Base-by-base conservation (phyloP, 2,888 invertebrate genomes). In the Glaucopsyche alexis region DNA sequence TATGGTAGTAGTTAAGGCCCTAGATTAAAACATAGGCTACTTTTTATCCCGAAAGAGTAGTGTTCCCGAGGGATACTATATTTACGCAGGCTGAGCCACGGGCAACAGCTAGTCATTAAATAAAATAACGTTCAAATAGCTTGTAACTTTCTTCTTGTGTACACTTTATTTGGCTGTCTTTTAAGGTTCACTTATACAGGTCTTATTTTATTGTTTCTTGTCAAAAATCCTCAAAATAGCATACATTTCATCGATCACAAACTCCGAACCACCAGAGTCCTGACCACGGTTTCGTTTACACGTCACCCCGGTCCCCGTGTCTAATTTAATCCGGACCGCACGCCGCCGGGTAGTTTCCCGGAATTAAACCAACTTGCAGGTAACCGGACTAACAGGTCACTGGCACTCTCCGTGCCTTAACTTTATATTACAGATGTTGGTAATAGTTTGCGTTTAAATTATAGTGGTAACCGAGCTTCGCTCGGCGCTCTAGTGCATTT, bases 301-400 rank as follows among this genome's bases (percentile, higher is more conserved):
- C 60, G 13, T 60, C 60, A 38, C 29, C 60, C 29, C 19, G 60
- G 29, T 14, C 29, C 60, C 29, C 19, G 60, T 29, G 60, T 60
- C 60, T 60, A 60, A 60, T 60, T 60, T 29, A 38, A 60, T 60
- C 13, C 13, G 60, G 11, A 60, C 60, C 60, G 29, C 60, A 60
- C 13, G 29, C 29, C 60, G 29, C 60, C 60, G 60, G 60, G 29
- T 38, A 16, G 11, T 38, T 29, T 13, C 60, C 38, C 60, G 29
- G 29, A 60, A 60, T 60, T 60, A 60, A 60, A 60, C 38, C 60
- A 6, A 60, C 60, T 60, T 60, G 38, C 60, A 60, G 60, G 60
- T 60, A 29, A 13, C 47, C 9, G 47, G 47, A 13, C 47, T 1
- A 29, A 29, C 52, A 8, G 60, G 29, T 29, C 13, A 60, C 29